Base-by-base conservation (phyloP, 1,140 invertebrate genomes). In the Lasioglossum albipes region DNA sequence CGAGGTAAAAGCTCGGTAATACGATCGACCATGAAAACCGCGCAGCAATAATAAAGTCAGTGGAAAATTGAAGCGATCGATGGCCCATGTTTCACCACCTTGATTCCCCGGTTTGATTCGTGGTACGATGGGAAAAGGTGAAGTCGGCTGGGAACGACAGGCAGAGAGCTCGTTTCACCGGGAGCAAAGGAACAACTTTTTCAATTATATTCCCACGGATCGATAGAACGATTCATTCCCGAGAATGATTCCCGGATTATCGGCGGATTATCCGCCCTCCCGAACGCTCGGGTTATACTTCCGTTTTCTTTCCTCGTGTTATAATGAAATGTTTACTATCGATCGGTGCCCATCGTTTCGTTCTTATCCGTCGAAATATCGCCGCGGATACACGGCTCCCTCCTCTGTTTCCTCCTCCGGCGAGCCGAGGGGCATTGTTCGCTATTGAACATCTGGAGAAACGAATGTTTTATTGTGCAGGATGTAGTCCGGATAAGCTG, bases 171-270 rank as follows among this genome's bases (percentile, higher is more conserved):
- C 75, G 73, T 80, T 65, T 70, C 54, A 69, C 36, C 49, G 68
- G 22, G 68, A 72, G 84, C 77, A 86, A 86, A 86, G 75, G 81
- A 88, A 81, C 76, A 89, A 90, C 85, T 89, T 89, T 89, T 89
- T 88, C 88, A 89, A 90, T 89, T 88, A 88, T 88, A 87, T 83
- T 82, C 69, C 77, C 75, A 72, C 79, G 82, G 82, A 89, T 89
- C 89, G 87, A 89, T 90, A 83, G 84, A 86, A 79, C 87, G 88
- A 88, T 87, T 90, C 86, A 89, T 90, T 89, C 84, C 81, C 77
- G 75, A 85, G 88, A 84, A 88, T 89, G 87, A 90, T 90, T 88
- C 87, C 78, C 75, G 87, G 89, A 89, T 90, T 89, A 90, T 90
- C 84, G 85, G 61, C 64, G 88, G 88, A 89, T 90, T 89, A 89